Evolutionary conservation across 2,113 vertebrate species (phyloP), one percentile per base, ranked within the genome.

Genomic region (Amblyopsis rosae): DNA sequence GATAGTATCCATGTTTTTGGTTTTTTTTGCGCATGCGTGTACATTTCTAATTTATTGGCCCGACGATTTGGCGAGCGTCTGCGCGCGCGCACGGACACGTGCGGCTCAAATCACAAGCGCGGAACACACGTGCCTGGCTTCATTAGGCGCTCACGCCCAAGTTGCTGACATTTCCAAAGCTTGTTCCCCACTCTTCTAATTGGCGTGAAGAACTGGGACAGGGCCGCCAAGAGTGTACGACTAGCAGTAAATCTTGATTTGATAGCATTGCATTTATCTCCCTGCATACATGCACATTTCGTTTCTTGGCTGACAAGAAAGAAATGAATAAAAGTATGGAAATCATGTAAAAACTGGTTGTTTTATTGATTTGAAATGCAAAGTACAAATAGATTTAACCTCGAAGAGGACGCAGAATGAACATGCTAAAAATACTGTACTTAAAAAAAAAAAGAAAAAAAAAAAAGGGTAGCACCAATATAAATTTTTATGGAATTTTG

Each of bases 81-180:
- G 82, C 76, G 63, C 58, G 75, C 7, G 62, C 11, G 64, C 55
- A 26, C 72, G 77, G 73, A 70, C 19, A 45, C 70, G 68, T 75
- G 80, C 82, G 72, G 85, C 76, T 83, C 50, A 1, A 72, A 69
- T 88, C 83, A 73, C 64, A 64, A 57, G 89, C 72, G 80, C 65
- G 88, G 86, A 91, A 90, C 89, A 82, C 76, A 71, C 66, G 12
- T 79, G 82, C 78, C 68, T 59, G 73, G 87, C 84, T 89, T 91
- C 90, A 92, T 92, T 92, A 92, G 88, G 84, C 77, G 76, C 86
- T 85, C 83, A 76, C 72, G 70, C 84, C 91, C 86, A 82, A 87
- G 87, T 77, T 74, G 80, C 87, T 91, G 90, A 90, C 91, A 92
- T 93, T 93, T 91, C 76, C 84, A 88, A 89, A 87, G 12, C 82